Evolutionary conservation across 2,888 invertebrate genomes (phyloP).

Genomic region (Neoascia interrupta): DNA sequence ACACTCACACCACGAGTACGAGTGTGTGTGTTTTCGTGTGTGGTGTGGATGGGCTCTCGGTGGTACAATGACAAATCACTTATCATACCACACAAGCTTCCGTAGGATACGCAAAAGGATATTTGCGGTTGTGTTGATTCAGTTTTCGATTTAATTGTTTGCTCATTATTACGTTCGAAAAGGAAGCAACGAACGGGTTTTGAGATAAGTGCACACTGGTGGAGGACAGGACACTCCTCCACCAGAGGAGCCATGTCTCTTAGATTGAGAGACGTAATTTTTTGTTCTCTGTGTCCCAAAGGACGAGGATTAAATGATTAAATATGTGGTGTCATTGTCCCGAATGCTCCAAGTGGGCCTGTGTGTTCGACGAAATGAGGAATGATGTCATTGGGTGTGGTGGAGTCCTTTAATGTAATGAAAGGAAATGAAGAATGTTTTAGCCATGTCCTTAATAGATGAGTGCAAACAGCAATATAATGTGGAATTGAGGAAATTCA

Average conservation of each 20-base stretch:
- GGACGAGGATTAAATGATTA: slow-evolving; percentile 5
- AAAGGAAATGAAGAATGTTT: not conserved
- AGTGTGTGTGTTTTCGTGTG: not conserved
- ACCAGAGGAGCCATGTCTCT: not conserved
- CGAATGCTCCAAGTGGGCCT: not conserved
- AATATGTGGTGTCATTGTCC: slow-evolving; percentile 23
- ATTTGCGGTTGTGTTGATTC: slow-evolving; percentile 48
- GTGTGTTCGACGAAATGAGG: not conserved
- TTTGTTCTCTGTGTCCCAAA: not conserved
- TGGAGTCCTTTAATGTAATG: no score
- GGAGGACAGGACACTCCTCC: not conserved
- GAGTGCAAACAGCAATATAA: no score
- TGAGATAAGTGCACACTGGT: not conserved
- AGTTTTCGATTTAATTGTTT: slow-evolving; percentile 64
- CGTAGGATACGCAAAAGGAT: slow-evolving; percentile 18
- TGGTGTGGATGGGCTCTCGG: not conserved
- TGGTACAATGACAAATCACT: slow-evolving; percentile 56
- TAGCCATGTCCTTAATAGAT: no score
- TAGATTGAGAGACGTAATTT: not conserved
- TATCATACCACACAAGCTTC: slow-evolving; percentile 7
- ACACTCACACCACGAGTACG: not conserved
- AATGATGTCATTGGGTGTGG: slow-evolving; percentile 23
- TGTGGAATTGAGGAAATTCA: no score
- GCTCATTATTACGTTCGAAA: slow-evolving; percentile 41
- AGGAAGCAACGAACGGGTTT: not conserved